Evolutionary conservation across 1,140 invertebrate species (phyloP), one percentile per base, ranked within the genome.

Genomic region (Camponotus pennsylvanicus): DNA sequence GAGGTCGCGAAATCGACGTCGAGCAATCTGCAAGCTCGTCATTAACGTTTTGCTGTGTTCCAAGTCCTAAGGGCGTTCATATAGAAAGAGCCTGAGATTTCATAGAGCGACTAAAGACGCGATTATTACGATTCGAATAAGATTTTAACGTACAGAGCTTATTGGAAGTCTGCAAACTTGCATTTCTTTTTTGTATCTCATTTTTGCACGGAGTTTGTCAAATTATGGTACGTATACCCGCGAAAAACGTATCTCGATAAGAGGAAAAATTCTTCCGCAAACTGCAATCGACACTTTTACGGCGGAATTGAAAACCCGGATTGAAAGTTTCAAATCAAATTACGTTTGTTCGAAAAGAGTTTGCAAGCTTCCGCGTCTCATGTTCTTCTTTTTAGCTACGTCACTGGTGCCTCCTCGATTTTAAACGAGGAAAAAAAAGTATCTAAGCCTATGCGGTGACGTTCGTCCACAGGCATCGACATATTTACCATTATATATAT

Each of bases 91-190:
- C 69, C 79, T 83, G 69, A 83, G 55, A 75, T 63, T 75, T 73
- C 55, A 69, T 73, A 73, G 27, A 49, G 69, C 32, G 55, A 63
- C 7, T 75, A 34, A 61, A 61, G 6, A 9, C 55, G 67, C 59
- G 15, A 59, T 82, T 45, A 82, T 42, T 45, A 59, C 55, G 27
- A 70, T 73, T 61, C 59, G 79, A 83, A 77, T 57, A 61, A 85
- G 66, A 71, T 67, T 88, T 67, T 21, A 59, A 85, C 88, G 87
- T 71, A 89, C 88, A 88, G 88, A 89, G 88, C 88, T 89, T 89
- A 89, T 66, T 77, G 87, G 75, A 88, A 86, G 87, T 79, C 75
- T 89, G 87, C 87, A 89, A 88, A 88, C 70, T 89, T 70, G 57
- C 87, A 42, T 55, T 75, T 49, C 49, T 73, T 27, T 13, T 75